Percentiles rank a stretch among this genome's conserved stretches.
These are phyloP conservation scores for Paratilapia polleni DNA, from an alignment of 2,113 vertebrate genomes.

Conservation along the genomic window DNA sequence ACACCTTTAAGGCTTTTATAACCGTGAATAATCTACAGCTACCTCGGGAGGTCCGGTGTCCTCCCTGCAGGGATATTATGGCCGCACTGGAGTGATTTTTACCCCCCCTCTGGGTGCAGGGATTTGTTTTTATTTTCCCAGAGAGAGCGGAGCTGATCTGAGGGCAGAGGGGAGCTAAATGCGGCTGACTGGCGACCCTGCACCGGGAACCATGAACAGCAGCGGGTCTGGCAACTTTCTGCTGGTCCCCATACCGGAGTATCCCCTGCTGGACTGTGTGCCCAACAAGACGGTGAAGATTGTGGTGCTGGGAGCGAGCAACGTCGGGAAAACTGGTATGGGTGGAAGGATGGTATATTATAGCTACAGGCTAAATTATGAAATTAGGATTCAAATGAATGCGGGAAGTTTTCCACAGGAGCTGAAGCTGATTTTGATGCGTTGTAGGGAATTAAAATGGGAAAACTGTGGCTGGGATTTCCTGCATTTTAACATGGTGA, in stretches of 20 bases:
- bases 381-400: not conserved
- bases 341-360: not conserved
- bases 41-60: not conserved
- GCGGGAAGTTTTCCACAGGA: not conserved
- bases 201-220: conserved; percentile 84
- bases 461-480: not conserved
- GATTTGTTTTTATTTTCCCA: conserved; percentile 3
- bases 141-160: conserved; percentile 2
- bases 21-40: not conserved
- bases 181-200: conserved; percentile 73
- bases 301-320: conserved; percentile 88
- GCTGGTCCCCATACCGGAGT: conserved; percentile 92
- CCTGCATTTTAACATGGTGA: not conserved
- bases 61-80: not conserved
- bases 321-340: conserved; percentile 91
- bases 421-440: not conserved
- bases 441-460: not conserved
- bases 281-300: conserved; percentile 91
- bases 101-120: not conserved
- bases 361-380: not conserved
- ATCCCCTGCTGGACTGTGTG: conserved; percentile 84
- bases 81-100: not conserved
- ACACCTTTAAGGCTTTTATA: not conserved
- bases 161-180: conserved; percentile 67
- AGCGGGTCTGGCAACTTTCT: conserved; percentile 88